These are phyloP conservation scores for Meloidogyne chitwoodi DNA, from an alignment of 1,140 invertebrate species.

Conservation along the genomic window DNA sequence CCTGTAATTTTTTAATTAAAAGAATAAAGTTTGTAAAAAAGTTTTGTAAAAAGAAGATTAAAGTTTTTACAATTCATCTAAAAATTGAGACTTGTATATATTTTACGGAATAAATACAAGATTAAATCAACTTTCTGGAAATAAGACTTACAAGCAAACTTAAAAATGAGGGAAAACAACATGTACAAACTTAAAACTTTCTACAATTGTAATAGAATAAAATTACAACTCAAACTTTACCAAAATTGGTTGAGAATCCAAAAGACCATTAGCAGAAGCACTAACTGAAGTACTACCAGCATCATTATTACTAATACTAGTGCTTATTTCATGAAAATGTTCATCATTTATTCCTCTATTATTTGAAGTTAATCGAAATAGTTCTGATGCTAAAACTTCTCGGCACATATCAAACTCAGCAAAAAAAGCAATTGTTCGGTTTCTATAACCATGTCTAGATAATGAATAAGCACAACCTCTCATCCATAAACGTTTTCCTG, in stretches of 20 bases:
- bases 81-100: background rate
- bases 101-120: background rate
- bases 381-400: conserved; percentile 36
- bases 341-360: background rate
- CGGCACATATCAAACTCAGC: conserved; percentile 47
- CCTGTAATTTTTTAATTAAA: conserved; percentile 11
- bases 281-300: background rate
- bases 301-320: background rate
- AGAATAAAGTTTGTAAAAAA: background rate
- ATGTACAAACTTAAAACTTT: background rate
- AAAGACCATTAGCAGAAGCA: background rate
- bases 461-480: conserved; percentile 42
- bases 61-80: no score
- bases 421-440: conserved; percentile 40
- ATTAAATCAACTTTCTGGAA: no score
- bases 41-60: background rate
- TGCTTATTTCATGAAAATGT: background rate
- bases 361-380: conserved; percentile 23
- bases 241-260: conserved; percentile 13
- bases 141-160: no score
- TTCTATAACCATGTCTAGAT: conserved; percentile 33
- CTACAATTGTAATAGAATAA: background rate
- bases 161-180: no score
- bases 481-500: conserved; percentile 42
- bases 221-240: background rate